Conservation (phyloP, 2,888 invertebrate species). For the Lepidochrysops patricia region DNA sequence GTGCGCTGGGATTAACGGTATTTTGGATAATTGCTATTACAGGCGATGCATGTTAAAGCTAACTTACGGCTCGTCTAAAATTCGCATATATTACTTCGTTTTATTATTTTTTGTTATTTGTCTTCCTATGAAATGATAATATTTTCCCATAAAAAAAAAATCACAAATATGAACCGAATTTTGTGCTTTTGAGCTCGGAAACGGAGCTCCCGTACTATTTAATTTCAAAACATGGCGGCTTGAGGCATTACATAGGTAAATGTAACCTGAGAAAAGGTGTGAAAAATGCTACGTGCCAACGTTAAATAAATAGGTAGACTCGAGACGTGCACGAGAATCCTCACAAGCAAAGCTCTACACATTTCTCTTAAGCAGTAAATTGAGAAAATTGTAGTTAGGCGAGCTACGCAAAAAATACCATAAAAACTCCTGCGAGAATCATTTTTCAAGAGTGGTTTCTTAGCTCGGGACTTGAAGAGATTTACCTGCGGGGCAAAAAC, state of each 20-base stretch:
- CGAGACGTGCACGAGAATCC: slow-evolving; percentile 13
- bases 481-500: slow-evolving; percentile 33
- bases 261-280: neutral
- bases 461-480: slow-evolving; percentile 44
- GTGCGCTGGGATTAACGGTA: neutral
- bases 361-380: slow-evolving; percentile 35
- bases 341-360: slow-evolving; percentile 15
- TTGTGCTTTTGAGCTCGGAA: neutral
- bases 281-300: slow-evolving; percentile 2
- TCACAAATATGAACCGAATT: too few relatives aligned
- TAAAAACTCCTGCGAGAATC: slow-evolving; percentile 51
- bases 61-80: neutral
- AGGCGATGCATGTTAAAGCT: neutral
- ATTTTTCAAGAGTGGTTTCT: slow-evolving; percentile 60
- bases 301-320: slow-evolving; percentile 7
- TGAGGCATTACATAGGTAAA: neutral
- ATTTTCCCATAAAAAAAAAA: too few relatives aligned
- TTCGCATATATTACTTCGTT: neutral
- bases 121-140: too few relatives aligned
- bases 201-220: neutral
- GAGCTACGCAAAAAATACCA: slow-evolving; percentile 35
- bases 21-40: neutral
- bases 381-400: slow-evolving; percentile 47
- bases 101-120: neutral
- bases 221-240: neutral